Evolutionary conservation across 2,113 vertebrate genomes (phyloP), one percentile per base, ranked within the genome.

Genomic region (Aspiorhynchus laticeps): DNA sequence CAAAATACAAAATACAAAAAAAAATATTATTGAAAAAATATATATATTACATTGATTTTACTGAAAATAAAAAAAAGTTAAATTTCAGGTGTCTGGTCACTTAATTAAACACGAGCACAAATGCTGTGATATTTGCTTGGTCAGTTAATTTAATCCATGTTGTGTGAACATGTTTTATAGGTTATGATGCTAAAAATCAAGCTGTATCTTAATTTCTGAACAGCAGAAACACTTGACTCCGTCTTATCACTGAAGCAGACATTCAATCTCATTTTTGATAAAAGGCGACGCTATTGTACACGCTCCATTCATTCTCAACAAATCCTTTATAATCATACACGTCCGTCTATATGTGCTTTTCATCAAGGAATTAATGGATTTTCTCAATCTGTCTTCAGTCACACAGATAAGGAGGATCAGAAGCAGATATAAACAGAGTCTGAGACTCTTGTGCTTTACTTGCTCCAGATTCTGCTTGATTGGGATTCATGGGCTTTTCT

Each of bases 311-410:
- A 94, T 95, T 94, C 94, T 90, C 90, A 88, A 91, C 88, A 89
- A 31, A 95, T 95, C 96, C 95, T 96, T 95, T 95, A 95, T 97
- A 95, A 95, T 96, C 95, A 95, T 95, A 95, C 94, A 96, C 96
- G 93, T 96, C 95, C 96, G 96, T 96, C 94, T 94, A 94, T 94
- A 91, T 87, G 91, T 94, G 92, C 93, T 94, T 92, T 96, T 97
- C 93, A 96, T 95, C 94, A 94, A 94, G 94, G 97, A 97, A 98
- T 99, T 98, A 98, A 93, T 94, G 97, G 98, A 98, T 99, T 99
- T n/a, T 97, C n/a, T 94, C 88, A 95, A 95, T 94, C 95, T 94
- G 94, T 94, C 94, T 90, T 94, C 94, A 95, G 95, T 94, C 92
- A 92, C 95, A 94, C 94, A 95, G 94, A 96, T 95, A 95, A 96